Base-by-base conservation (phyloP, 1,140 invertebrate genomes). In the Frieseomelitta varia region DNA sequence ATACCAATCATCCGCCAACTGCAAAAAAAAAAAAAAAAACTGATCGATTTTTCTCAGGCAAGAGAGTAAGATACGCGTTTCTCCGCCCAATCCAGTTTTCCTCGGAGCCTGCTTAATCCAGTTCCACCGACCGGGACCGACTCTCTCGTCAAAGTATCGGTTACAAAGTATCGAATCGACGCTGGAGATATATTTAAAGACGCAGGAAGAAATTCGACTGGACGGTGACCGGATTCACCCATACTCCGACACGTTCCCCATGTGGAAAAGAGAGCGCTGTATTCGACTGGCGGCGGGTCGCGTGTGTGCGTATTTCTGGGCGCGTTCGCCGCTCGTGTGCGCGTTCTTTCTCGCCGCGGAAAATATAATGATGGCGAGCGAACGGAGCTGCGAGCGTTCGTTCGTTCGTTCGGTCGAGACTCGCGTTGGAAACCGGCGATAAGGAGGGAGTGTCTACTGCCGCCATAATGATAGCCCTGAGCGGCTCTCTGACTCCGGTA, bases 371-470 rank as follows among this genome's bases (percentile, higher is more conserved):
- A 94, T 93, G 93, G 92, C 93, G 92, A 93, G 91, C 91, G 92
- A 93, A 90, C 91, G 81, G 85, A 89, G 87, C 86, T 86, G 84
- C 82, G 72, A 85, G 86, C 82, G 87, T 81, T 78, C 84, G 82
- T 87, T 85, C 84, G 82, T 87, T 85, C 84, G 84, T 87, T 84
- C 89, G 84, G 84, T 86, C 88, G 87, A 88, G 88, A 89, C 86
- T 90, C 86, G 88, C 90, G 91, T 93, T 93, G 91, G 92, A 93
- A 93, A 93, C 90, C 91, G 73, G 91, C 93, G 93, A 94, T 94
- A 94, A 94, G 93, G 92, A 93, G 93, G 93, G 93, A 94, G 93
- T 94, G 93, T 94, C 93, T 92, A 92, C 91, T 92, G 93, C 93
- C 91, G 93, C 92, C 93, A 94, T 94, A 94, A 94, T 94, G 89